Base-by-base conservation (phyloP, 1,140 invertebrate species). In the Psilanteris sp. region DNA sequence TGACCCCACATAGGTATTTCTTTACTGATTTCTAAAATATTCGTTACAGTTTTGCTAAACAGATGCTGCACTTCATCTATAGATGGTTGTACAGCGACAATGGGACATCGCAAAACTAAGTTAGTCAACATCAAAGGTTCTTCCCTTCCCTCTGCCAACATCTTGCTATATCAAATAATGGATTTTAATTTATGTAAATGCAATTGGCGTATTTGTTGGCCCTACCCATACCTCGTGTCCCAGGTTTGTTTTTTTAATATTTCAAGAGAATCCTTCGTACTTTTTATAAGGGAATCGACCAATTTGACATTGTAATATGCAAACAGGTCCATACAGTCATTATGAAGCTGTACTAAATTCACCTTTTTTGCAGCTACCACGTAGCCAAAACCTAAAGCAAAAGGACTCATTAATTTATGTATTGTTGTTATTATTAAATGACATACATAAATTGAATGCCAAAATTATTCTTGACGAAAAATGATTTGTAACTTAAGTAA, bases 301-400 rank as follows among this genome's bases (percentile, higher is more conserved):
- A 93, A 90, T 85, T 93, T 93, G 18, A 90, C 90, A 79, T 93
- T 93, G 77, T 93, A 94, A 81, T 92, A 93, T 5, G 90, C 90
- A 82, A 94, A 94, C 10, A 94, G 80, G 80, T 94, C 93, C 82
- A 94, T 92, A 70, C 92, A 94, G 81, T 94, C 92, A 26, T 90
- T 91, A n/a, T 93, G 90, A 5, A 92, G 89, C 39, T 89, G 89
- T 57, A 79, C 77, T 11, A 92, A 77, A 68, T 93, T 92, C 75
- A 91, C 89, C 39, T 88, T 87, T 24, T 87, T 83, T 3, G 89
- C 90, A 73, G 89, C 90, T 46, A 64, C 91, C 13, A 93, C 89
- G 57, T 90, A 87, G 61, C 86, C 81, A 66, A 92, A 92, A 37
- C 48, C 48, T 52, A n/a, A 41, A 18, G 18, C 2, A 26, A 26